Evolutionary conservation across 2,888 invertebrate genomes (phyloP).

Genomic region (Hedychridium roseum): DNA sequence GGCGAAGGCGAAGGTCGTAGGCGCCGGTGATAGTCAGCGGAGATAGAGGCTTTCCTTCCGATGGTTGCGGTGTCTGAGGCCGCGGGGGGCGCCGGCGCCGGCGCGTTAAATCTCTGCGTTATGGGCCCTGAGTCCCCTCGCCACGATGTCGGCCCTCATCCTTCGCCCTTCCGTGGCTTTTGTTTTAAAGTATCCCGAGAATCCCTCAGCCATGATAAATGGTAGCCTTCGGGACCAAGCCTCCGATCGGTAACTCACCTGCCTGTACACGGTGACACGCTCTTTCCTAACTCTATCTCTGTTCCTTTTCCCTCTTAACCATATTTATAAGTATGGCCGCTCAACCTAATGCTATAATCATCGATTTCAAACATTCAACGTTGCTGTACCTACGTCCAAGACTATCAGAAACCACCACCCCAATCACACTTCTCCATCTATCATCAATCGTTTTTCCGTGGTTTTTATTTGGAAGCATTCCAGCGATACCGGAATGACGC

Average conservation of each 20-base stretch:
- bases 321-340: no score
- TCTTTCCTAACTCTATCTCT: no score
- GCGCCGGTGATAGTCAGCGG: conserved; percentile 53
- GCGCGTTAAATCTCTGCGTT: conserved; percentile 62
- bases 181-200: conserved; percentile 58
- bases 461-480: neutral
- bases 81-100: conserved; percentile 64
- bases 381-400: no score
- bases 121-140: no score
- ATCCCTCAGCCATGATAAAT: conserved; percentile 58
- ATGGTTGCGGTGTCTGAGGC: conserved; percentile 63
- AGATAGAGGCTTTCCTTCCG: conserved; percentile 42
- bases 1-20: conserved; percentile 23
- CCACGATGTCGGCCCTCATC: no score
- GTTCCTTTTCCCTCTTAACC: no score
- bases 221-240: conserved; percentile 41
- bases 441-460: neutral
- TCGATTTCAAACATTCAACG: no score
- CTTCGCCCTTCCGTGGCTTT: conserved; percentile 56
- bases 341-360: no score
- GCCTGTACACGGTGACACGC: conserved; percentile 39
- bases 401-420: no score
- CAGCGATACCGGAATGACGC: no score
- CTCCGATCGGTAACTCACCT: conserved; percentile 36
- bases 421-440: neutral